Evolutionary conservation across 2,113 vertebrate species (phyloP), one percentile per base, ranked within the genome.

Genomic region (Hemichromis elongatus): DNA sequence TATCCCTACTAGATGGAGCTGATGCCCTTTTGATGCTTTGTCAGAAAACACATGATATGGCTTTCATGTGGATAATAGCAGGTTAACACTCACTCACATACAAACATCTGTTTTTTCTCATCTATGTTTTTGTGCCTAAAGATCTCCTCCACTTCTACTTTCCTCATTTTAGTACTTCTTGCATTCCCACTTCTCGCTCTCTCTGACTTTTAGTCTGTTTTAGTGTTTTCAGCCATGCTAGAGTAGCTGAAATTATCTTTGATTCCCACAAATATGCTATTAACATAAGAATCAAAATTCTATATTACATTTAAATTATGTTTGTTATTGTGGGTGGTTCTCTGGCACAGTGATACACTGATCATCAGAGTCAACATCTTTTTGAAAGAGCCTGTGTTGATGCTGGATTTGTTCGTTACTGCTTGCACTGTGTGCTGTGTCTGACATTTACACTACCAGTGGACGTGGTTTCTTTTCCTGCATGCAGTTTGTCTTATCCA

Each of bases 241-340:
- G 19, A 52, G 18, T 18, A 52, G 50, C n/a, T n/a, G n/a, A n/a
- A n/a, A 56, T 56, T 56, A 56, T 56, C 26, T 56, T 26, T 56
- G 54, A 4, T 21, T 55, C 0, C 6, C 2, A 3, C 0, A 0
- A 26, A 56, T 56, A 56, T 56, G 54, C 0, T 56, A 13, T 56
- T 56, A 26, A 14, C 54, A 56, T 56, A 26, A 56, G 12, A 56
- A 14, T 56, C 26, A 26, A 56, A 4, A 56, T 56, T 56, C 21
- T 0, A 6, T 26, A 56, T 56, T 56, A 56, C 0, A 26, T 56
- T 12, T 56, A 56, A 26, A 14, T 26, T 56, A 2, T 56, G 54
- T 56, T 14, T 0, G 1, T 56, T 56, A 56, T 21, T 26, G 21
- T 26, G 1, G 54, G 54, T 56, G 54, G 12, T 56, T 56, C 21